A percentile compares a stretch with the other conserved stretches of the same genome.
phyloP scores from a whole-genome alignment of 2,888 invertebrate genomes.

The Notodonta dromedarius region DNA sequence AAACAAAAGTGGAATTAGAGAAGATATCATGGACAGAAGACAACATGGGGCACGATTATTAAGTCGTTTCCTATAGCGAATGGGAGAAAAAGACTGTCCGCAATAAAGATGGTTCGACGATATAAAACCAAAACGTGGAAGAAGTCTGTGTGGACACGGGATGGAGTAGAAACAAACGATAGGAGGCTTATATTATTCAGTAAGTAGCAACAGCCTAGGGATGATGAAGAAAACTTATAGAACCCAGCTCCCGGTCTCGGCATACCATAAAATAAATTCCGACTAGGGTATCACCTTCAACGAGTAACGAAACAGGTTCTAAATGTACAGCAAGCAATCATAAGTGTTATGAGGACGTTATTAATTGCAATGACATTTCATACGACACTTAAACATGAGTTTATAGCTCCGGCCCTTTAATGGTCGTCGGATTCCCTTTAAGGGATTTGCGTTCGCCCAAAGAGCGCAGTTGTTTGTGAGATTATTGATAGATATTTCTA shows the following conservation, averaged over 20 bases:
- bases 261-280: constrained; percentile 43
- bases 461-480: neutral
- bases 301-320: constrained; percentile 60
- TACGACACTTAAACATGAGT: constrained; percentile 22
- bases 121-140: too few species aligned
- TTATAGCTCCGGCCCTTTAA: constrained; percentile 12
- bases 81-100: too few species aligned
- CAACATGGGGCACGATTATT: too few species aligned
- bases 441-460: constrained; percentile 7
- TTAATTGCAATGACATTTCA: constrained; percentile 55
- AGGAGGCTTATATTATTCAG: too few species aligned
- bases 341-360: constrained; percentile 57
- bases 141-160: too few species aligned
- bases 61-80: too few species aligned
- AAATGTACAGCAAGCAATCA: constrained; percentile 45
- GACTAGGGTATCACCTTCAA: constrained; percentile 54
- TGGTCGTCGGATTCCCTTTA: neutral
- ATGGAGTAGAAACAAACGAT: too few species aligned
- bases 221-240: neutral
- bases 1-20: too few species aligned
- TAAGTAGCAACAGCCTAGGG: too few species aligned
- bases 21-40: too few species aligned
- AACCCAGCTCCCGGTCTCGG: constrained; percentile 14
- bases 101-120: too few species aligned
- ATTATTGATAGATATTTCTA: neutral